These are phyloP conservation scores for Asobara japonica DNA, from an alignment of 1,140 invertebrate genomes.

Conservation along the genomic window DNA sequence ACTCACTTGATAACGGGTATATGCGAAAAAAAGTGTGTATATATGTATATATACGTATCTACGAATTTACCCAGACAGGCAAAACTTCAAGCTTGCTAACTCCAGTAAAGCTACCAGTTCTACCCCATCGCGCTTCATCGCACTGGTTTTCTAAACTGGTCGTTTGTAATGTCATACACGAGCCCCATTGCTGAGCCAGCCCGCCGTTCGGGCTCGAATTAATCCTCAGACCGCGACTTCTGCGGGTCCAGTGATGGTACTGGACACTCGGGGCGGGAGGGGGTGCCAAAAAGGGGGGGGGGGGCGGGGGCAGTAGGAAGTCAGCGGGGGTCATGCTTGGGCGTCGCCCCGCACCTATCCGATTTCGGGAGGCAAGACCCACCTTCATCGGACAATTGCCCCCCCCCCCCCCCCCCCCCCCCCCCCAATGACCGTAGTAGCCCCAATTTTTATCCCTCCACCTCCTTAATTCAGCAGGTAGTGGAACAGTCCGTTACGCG, in stretches of 20 bases:
- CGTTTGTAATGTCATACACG: background rate
- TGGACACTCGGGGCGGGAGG: background rate
- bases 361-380: slow-evolving; percentile 49
- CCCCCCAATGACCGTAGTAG: background rate
- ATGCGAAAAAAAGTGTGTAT: too few species aligned
- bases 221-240: slow-evolving; percentile 51
- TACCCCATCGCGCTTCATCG: too few species aligned
- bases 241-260: slow-evolving; percentile 32
- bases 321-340: slow-evolving; percentile 41
- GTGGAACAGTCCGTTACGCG: slow-evolving; percentile 48
- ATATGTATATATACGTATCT: too few species aligned
- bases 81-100: too few species aligned
- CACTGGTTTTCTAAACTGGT: too few species aligned
- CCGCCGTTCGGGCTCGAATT: slow-evolving; percentile 45
- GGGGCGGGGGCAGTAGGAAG: slow-evolving; percentile 12
- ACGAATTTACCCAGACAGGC: too few species aligned
- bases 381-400: slow-evolving; percentile 34
- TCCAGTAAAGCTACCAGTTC: too few species aligned
- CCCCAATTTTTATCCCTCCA: slow-evolving; percentile 19
- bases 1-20: too few species aligned
- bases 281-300: too few species aligned
- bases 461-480: slow-evolving; percentile 47
- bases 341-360: slow-evolving; percentile 56
- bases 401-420: too few species aligned
- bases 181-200: slow-evolving; percentile 17